Base-by-base conservation (phyloP, 2,797 vertebrate genomes). In the Aulostomus chinensis region DNA sequence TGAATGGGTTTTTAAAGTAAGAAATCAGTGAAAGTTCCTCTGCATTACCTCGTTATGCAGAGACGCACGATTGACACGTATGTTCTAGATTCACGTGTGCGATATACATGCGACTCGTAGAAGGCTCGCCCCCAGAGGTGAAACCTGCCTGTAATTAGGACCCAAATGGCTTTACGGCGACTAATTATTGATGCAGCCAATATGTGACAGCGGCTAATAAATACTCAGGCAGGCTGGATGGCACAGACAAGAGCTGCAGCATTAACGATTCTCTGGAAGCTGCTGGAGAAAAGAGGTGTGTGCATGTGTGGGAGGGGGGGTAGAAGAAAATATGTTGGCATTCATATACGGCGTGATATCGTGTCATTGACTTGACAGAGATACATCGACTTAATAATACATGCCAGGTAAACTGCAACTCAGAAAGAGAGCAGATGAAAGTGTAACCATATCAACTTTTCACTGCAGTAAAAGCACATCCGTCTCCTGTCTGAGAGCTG, bases 181-280 rank as follows among this genome's bases (percentile, higher is more conserved):
- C 77, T 81, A 80, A 84, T 78, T 83, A 86, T 76, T 80, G 73
- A 86, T 76, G 77, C 65, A 61, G 68, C 69, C 62, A 37, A 81
- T 62, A 73, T 76, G 73, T 68, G 81, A 76, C 60, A 65, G 64
- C 52, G 62, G 60, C 62, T 85, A 72, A 83, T 78, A 86, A 81
- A 87, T 79, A 70, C 55, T 11, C 47, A 41, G 0, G 49, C 57
- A 64, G 39, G 37, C 52, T 31, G 50, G 49, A 65, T 49, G 2
- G 13, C 40, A 32, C 20, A 53, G 58, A 70, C 24, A 31, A 45
- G 46, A 14, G 38, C 36, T 47, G 49, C n/a, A n/a, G n/a, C 58
- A 55, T 69, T 70, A 78, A 79, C 5, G 46, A 75, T 62, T 47
- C 29, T 7, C 15, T 16, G 50, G 30, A 77, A 57, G 56, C 54